Evolutionary conservation across 1,140 invertebrate genomes (phyloP).

Genomic region (Drosophila ironensis): DNA sequence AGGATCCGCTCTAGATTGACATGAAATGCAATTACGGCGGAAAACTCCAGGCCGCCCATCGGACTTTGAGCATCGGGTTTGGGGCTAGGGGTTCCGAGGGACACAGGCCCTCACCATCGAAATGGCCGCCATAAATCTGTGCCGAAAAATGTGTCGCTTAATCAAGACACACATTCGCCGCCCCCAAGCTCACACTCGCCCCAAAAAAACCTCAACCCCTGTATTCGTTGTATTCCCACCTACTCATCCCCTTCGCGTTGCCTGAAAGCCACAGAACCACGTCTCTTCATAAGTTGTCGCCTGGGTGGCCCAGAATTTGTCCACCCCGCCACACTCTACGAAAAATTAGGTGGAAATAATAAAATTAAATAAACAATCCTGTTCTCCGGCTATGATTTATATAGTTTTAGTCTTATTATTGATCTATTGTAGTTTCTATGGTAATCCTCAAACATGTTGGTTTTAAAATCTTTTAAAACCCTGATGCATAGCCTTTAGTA

Average conservation of each 20-base stretch:
- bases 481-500: no score
- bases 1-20: conserved; percentile 59
- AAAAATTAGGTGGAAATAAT: no score
- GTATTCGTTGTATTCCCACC: not conserved
- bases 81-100: not conserved
- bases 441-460: not conserved
- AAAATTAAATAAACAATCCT: no score
- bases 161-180: conserved; percentile 40
- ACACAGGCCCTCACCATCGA: conserved; percentile 31
- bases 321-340: not conserved
- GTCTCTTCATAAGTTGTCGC: conserved; percentile 45
- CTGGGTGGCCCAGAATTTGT: conserved; percentile 2
- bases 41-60: conserved; percentile 28
- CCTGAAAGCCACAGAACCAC: conserved; percentile 17
- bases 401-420: not conserved
- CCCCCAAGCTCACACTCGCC: not conserved
- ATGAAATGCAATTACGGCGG: conserved; percentile 75
- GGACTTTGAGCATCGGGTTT: no score
- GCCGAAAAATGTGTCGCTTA: conserved; percentile 60
- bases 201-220: not conserved
- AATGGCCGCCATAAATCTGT: conserved; percentile 75
- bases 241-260: not conserved
- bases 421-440: not conserved
- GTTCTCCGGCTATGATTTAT: not conserved
- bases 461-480: not conserved